A percentile compares a stretch with the other conserved stretches of the same genome.
Conservation (phyloP, 2,888 invertebrate species). For the Scaptomyza tumidula region DNA sequence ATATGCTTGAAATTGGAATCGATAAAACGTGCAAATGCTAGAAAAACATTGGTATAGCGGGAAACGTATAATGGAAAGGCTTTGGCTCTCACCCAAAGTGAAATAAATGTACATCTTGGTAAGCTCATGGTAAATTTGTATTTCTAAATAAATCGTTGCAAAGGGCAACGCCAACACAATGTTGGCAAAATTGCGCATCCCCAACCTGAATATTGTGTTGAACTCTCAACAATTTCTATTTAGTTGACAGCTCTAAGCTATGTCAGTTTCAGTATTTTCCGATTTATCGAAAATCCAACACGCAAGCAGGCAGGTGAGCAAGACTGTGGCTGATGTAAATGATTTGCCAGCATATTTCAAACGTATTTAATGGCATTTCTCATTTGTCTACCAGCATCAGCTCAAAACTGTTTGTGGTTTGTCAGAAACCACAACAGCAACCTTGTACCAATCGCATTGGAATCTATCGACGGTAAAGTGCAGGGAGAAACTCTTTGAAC, state of each 20-base stretch:
- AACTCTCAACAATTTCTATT: conserved; percentile 31
- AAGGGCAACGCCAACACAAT: conserved; percentile 19
- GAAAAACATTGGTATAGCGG: conserved; percentile 20
- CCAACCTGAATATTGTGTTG: conserved; percentile 11
- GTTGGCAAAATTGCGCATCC: conserved; percentile 18
- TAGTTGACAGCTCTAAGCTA: conserved; percentile 42
- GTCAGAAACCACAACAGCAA: conserved; percentile 33
- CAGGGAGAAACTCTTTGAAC: conserved; percentile 6
- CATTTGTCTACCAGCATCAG: conserved; percentile 69
- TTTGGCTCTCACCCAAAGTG: conserved; percentile 12
- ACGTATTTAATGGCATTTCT: conserved; percentile 69
- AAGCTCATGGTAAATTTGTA: neutral
- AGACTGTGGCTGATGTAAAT: conserved; percentile 50
- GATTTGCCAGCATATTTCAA: conserved; percentile 75
- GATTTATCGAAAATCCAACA: conserved; percentile 57
- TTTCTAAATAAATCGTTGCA: neutral
- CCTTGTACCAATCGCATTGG: conserved; percentile 27
- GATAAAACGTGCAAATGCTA: conserved; percentile 21
- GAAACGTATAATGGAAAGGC: conserved; percentile 4
- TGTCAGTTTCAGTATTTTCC: conserved; percentile 41
- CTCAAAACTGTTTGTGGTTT: conserved; percentile 42
- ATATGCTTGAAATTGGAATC: conserved; percentile 18
- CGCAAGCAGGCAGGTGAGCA: conserved; percentile 1
- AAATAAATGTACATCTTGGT: conserved; percentile 1
- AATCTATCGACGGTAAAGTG: conserved; percentile 24